Evolutionary conservation across 2,888 invertebrate species (phyloP), one percentile per base, ranked within the genome.

Genomic region (Eudemis profundana): DNA sequence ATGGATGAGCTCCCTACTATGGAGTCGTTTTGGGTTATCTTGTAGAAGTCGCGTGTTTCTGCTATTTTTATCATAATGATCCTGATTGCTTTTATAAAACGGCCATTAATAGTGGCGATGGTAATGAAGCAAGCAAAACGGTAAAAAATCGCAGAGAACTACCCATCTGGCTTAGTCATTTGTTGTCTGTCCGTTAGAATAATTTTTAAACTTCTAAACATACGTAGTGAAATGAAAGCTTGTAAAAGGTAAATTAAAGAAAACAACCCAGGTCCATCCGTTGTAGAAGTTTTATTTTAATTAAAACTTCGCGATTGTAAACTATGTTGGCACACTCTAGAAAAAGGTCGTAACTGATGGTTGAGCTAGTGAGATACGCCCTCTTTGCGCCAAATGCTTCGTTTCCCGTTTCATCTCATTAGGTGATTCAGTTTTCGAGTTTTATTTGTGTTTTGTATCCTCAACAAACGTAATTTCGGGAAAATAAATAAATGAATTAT

Each of bases 261-360:
- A 56, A 42, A 51, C 51, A 36, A 12, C 12, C 38, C 36, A 21
- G 56, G 29, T 29, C 29, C 42, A 42, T 56, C 56, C 42, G 56
- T 29, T 56, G 17, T n/a, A 27, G n/a, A 53, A 53, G 23, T 56
- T 56, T 42, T 56, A 54, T 54, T 54, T 40, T 54, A 54, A 54
- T 54, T 54, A 54, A 54, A 53, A 54, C 23, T 54, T 54, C 21
- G 40, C 40, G 4, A 33, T 54, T 15, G 53, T 54, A 54, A 54
- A 54, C 53, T 40, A 54, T 40, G 40, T 21, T 36, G 2, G 14
- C 14, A 3, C 33, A 23, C 10, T 17, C 4, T 38, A 1, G 7
- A 15, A 42, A 15, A 42, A 44, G 15, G 42, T 7, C 42, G 42
- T 12, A 42, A 17, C 14, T 40, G 27, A n/a, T 1, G 4, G 14